Evolutionary conservation across 2,888 invertebrate species (phyloP).

Genomic region (Epirrita christyi): DNA sequence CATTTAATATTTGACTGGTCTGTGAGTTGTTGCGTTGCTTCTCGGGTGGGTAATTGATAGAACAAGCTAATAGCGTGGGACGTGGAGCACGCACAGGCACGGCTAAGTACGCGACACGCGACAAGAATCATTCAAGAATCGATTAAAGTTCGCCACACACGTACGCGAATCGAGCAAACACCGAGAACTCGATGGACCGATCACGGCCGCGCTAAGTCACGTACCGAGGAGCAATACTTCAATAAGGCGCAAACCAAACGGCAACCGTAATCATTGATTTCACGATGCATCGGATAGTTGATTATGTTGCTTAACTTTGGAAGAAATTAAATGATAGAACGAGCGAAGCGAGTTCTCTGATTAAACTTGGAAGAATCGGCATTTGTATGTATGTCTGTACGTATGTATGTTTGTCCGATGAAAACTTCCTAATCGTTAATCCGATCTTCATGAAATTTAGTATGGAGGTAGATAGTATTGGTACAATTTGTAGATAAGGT

Average conservation of each 20-base stretch:
- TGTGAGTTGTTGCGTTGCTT: constrained; percentile 33
- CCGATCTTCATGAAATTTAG: too few species aligned
- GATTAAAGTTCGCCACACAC: constrained; percentile 71
- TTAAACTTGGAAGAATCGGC: too few species aligned
- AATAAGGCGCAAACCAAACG: constrained; percentile 71
- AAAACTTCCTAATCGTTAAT: too few species aligned
- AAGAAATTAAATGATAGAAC: constrained; percentile 13
- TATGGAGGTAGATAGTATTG: too few species aligned
- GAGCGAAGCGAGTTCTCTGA: too few species aligned
- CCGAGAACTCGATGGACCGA: constrained; percentile 63
- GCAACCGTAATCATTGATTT: constrained; percentile 60
- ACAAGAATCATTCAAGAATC: constrained; percentile 68
- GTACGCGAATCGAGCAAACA: constrained; percentile 71
- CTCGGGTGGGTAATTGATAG: constrained; percentile 28
- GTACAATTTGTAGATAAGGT: too few species aligned
- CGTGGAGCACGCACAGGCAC: constrained; percentile 45
- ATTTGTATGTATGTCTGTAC: too few species aligned
- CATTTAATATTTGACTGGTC: constrained; percentile 19
- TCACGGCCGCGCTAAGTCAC: constrained; percentile 62
- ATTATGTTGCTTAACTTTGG: constrained; percentile 35
- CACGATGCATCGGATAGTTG: constrained; percentile 38
- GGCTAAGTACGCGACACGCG: constrained; percentile 50
- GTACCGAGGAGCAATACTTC: constrained; percentile 70
- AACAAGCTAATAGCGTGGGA: constrained; percentile 10
- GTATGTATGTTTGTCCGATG: too few species aligned